Base-by-base conservation (phyloP, 2,888 invertebrate genomes). In the Helobdella robusta region DNA sequence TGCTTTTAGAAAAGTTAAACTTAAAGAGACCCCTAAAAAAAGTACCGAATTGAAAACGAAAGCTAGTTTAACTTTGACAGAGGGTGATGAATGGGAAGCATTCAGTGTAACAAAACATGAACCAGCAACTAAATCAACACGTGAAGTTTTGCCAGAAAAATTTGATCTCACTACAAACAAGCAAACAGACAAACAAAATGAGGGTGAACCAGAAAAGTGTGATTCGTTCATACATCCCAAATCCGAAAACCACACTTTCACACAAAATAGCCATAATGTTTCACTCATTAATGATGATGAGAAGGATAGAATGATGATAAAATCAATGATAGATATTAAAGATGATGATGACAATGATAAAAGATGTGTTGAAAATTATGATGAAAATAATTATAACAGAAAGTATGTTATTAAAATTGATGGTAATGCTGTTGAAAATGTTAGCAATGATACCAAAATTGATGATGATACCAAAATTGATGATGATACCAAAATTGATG, bases 1-100 rank as follows among this genome's bases (percentile, higher is more conserved):
- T 20, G 62, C 62, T n/a, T 62, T 62, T 35, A 48, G 44, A 28
- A 62, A 62, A 32, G 36, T 62, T 4, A 48, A 46, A 44, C 15
- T 4, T 54, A 32, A 25, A 28, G 32, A 25, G 23, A 54, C n/a
- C n/a, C n/a, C n/a, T n/a, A n/a, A n/a, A n/a, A n/a, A n/a, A n/a
- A n/a, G n/a, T n/a, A n/a, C n/a, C n/a, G n/a, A n/a, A n/a, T n/a
- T n/a, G n/a, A n/a, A n/a, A n/a, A n/a, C n/a, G n/a, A n/a, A n/a
- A n/a, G n/a, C n/a, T n/a, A n/a, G n/a, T n/a, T n/a, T n/a, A n/a
- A n/a, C n/a, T n/a, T n/a, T n/a, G n/a, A n/a, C n/a, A n/a, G n/a
- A n/a, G n/a, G n/a, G n/a, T n/a, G n/a, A n/a, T n/a, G n/a, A n/a
- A n/a, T n/a, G n/a, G n/a, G n/a, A n/a, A n/a, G n/a, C 11, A 18